Evolutionary conservation across 2,113 vertebrate species (phyloP).

Genomic region (Rhagologus leucostigma): DNA sequence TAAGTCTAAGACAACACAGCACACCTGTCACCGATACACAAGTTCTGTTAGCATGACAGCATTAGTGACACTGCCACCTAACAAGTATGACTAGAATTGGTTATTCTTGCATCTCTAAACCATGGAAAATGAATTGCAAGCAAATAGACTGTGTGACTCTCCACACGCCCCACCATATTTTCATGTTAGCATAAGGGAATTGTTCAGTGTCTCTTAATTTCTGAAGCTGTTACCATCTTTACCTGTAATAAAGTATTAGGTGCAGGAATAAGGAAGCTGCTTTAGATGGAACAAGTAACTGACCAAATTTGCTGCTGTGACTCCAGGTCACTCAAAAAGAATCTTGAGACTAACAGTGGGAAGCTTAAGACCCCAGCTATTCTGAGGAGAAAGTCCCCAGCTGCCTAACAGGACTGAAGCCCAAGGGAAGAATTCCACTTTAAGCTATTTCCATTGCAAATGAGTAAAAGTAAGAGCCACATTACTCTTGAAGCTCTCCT

Average conservation of each 20-base stretch:
- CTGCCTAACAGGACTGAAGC: not conserved
- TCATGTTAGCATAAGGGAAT: not conserved
- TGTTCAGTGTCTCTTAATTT: not conserved
- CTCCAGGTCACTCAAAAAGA: not conserved
- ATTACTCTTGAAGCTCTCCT: conserved; percentile 67
- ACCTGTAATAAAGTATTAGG: not conserved
- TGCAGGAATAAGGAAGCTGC: not conserved
- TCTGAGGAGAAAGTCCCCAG: not conserved
- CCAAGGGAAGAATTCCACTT: not conserved
- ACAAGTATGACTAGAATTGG: not conserved
- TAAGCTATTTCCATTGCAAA: not conserved
- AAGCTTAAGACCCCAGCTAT: not conserved
- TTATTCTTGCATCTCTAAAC: not conserved
- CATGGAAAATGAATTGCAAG: not conserved
- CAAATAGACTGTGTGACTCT: not conserved
- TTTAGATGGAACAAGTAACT: not conserved
- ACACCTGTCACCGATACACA: not conserved
- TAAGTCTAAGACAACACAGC: not conserved
- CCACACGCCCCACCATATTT: not conserved
- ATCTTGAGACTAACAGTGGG: not conserved
- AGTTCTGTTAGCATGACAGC: not conserved
- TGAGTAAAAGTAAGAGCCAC: not conserved
- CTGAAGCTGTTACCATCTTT: not conserved
- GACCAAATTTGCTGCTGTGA: not conserved
- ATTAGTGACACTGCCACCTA: not conserved